Percentiles rank a stretch among this genome's conserved stretches.
These are phyloP conservation scores for Drosophila tsacasi DNA, from an alignment of 1,140 invertebrate genomes.

Conservation along the genomic window DNA sequence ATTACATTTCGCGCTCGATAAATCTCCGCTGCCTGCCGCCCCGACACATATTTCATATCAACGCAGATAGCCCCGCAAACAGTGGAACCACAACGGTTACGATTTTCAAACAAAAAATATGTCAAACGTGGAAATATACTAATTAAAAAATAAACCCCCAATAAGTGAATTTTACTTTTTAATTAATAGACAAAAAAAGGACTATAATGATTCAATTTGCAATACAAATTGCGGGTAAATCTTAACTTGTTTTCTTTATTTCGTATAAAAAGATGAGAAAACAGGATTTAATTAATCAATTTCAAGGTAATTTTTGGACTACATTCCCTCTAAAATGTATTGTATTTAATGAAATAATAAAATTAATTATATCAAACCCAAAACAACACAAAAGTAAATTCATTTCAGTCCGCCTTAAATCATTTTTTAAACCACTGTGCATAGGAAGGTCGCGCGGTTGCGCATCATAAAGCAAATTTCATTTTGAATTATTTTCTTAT, in stretches of 20 bases:
- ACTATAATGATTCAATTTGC: too few species aligned
- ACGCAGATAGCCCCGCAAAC: constrained; percentile 67
- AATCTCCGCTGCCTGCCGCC: constrained; percentile 80
- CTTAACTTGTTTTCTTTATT: too few species aligned
- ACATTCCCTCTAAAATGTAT: too few species aligned
- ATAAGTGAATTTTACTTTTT: too few species aligned
- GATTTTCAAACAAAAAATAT: background rate
- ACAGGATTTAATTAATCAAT: too few species aligned
- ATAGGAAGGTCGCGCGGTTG: constrained; percentile 74
- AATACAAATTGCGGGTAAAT: too few species aligned
- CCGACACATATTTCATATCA: constrained; percentile 83
- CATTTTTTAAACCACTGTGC: constrained; percentile 46
- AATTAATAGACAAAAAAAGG: too few species aligned
- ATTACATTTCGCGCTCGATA: constrained; percentile 85
- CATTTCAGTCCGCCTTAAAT: background rate
- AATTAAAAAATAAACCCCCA: background rate
- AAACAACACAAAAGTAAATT: background rate
- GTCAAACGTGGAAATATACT: background rate
- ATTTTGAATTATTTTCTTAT: constrained; percentile 85
- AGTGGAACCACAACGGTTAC: constrained; percentile 26
- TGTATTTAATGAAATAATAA: too few species aligned
- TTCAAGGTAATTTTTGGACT: too few species aligned
- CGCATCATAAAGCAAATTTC: constrained; percentile 85
- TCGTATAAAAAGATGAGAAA: too few species aligned
- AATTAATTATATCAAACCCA: background rate